These are phyloP conservation scores for Gerris lacustris DNA, from an alignment of 2,888 invertebrate genomes.

Conservation along the genomic window DNA sequence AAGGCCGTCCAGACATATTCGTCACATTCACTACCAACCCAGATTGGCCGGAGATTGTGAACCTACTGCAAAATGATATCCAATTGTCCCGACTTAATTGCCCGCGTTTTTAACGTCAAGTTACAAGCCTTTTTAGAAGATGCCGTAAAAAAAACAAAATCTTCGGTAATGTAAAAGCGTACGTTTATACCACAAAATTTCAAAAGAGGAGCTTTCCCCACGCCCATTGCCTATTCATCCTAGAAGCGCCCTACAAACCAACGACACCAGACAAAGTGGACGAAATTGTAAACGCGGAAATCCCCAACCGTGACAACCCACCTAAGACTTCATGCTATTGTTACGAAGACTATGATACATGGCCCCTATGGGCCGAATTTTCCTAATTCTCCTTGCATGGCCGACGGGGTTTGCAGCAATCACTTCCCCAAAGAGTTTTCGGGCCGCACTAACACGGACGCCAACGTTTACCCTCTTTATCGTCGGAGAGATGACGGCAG, in stretches of 20 bases:
- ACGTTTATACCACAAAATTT: background rate
- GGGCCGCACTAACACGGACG: background rate
- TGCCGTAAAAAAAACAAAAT: background rate
- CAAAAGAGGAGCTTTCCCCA: background rate
- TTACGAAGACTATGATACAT: background rate
- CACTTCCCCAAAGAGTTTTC: background rate
- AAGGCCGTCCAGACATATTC: background rate
- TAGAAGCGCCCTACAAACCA: background rate
- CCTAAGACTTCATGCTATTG: background rate
- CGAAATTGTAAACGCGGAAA: background rate
- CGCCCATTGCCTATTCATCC: background rate
- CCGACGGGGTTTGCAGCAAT: background rate
- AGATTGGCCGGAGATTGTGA: conserved; percentile 2
- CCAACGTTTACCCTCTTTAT: background rate
- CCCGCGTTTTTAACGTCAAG: background rate
- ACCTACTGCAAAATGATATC: background rate
- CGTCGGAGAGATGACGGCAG: background rate
- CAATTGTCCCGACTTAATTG: conserved; percentile 2
- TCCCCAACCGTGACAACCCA: background rate
- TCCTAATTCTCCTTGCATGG: conserved; percentile 1
- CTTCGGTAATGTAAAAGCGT: background rate
- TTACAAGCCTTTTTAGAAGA: background rate
- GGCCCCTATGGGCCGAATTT: background rate
- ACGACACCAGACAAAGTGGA: background rate
- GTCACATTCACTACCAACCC: background rate